Evolutionary conservation across 2,113 vertebrate genomes (phyloP).

Genomic region (Glaucomys volans): DNA sequence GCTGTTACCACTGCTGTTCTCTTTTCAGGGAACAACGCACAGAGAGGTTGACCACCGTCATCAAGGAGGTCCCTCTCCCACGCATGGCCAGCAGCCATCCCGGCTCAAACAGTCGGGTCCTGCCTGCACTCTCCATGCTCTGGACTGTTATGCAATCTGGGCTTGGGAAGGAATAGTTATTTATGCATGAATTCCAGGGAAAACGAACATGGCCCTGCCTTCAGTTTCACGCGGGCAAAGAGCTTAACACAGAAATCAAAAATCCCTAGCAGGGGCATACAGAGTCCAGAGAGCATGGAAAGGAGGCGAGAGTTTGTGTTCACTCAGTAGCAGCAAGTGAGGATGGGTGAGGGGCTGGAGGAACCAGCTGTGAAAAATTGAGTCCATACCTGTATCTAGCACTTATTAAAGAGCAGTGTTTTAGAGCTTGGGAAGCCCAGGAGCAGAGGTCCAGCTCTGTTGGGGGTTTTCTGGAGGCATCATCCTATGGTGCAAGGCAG

Average conservation of each 20-base stretch:
- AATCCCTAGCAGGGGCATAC: rapidly evolving
- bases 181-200: not conserved
- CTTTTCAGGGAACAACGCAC: not conserved
- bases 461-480: not conserved
- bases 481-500: too few relatives aligned
- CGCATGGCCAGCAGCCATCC: too few relatives aligned
- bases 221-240: not conserved
- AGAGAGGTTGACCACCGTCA: not conserved
- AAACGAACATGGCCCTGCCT: not conserved
- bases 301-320: not conserved
- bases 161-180: not conserved
- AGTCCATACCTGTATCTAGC: too few relatives aligned
- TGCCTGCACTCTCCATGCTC: too few relatives aligned
- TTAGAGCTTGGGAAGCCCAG: not conserved
- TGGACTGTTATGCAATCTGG: too few relatives aligned
- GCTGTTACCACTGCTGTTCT: rapidly evolving
- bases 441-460: not conserved
- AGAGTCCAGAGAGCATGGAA: not conserved
- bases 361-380: not conserved
- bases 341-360: not conserved
- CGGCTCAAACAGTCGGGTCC: not conserved
- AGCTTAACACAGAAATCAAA: not conserved
- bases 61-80: not conserved
- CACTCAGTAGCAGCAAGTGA: rapidly evolving
- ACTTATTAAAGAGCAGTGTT: not conserved